These are phyloP conservation scores for Boulengeromyrus knoepffleri DNA, from an alignment of 2,113 vertebrate genomes.

Conservation along the genomic window DNA sequence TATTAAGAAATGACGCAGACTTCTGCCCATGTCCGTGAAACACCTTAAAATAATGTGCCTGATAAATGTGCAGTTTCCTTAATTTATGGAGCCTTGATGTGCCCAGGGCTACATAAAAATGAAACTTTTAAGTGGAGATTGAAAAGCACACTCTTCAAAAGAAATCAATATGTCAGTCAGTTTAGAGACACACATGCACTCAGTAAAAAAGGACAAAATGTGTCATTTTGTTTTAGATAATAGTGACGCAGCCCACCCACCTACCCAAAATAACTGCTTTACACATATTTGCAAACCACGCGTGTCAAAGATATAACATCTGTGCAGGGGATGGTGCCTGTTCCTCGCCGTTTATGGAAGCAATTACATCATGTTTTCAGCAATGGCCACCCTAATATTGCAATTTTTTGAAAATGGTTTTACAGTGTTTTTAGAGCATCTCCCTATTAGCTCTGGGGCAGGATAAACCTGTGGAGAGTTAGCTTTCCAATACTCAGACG, in stretches of 20 bases:
- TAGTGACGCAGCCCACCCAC: neutral
- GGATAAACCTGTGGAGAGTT: neutral
- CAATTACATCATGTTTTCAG: neutral
- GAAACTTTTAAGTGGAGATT: conserved; percentile 98
- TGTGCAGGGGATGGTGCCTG: neutral
- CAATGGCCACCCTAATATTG: neutral
- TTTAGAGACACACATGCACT: conserved; percentile 72
- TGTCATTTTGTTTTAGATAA: conserved; percentile 5
- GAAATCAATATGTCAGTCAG: conserved; percentile 92
- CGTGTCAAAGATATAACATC: neutral
- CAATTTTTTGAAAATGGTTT: neutral
- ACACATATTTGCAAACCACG: neutral
- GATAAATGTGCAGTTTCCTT: conserved; percentile 99
- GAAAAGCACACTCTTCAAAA: conserved; percentile 94
- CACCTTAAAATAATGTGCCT: conserved; percentile 93
- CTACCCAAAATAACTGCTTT: conserved; percentile 2
- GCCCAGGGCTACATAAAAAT: conserved; percentile 86
- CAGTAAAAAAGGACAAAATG: conserved; percentile 57
- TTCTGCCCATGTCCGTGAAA: conserved; percentile 73
- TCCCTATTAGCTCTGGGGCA: neutral
- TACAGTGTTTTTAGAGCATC: neutral
- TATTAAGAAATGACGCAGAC: conserved; percentile 60
- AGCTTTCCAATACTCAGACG: conserved; percentile 26
- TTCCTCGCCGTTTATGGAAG: neutral
- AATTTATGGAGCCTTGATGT: conserved; percentile 86